Conservation (phyloP, 2,888 invertebrate genomes). For the Monopis laevigella region DNA sequence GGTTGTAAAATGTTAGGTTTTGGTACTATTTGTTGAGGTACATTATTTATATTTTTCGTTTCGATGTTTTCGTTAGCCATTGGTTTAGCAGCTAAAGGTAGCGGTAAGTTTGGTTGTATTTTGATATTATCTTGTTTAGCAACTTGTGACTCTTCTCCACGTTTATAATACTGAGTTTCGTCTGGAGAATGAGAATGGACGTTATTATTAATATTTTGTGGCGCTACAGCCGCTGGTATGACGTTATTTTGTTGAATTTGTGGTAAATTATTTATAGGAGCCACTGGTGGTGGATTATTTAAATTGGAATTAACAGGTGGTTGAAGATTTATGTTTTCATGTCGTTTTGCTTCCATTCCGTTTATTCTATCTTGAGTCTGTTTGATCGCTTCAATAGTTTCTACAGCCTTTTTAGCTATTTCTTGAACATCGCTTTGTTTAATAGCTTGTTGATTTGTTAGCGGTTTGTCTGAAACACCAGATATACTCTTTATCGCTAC, state of each 20-base stretch:
- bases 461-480: constrained; percentile 45
- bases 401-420: constrained; percentile 54
- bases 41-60: neutral
- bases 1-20: too few species aligned
- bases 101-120: neutral
- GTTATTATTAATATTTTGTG: constrained; percentile 9
- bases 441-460: constrained; percentile 11
- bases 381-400: constrained; percentile 53
- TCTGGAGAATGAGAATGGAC: constrained; percentile 40
- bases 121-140: constrained; percentile 15
- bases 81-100: constrained; percentile 26
- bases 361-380: constrained; percentile 28
- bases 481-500: constrained; percentile 54
- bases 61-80: neutral
- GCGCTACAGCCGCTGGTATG: neutral
- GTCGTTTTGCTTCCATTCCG: constrained; percentile 6
- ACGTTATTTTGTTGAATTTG: constrained; percentile 6
- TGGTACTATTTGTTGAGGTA: too few species aligned
- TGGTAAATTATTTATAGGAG: neutral
- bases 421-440: constrained; percentile 42
- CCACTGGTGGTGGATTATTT: neutral
- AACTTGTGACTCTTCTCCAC: constrained; percentile 34
- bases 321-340: neutral
- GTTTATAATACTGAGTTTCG: constrained; percentile 48
- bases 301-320: neutral